Conservation (phyloP, 2,888 invertebrate genomes). For the Thymelicus sylvestris region DNA sequence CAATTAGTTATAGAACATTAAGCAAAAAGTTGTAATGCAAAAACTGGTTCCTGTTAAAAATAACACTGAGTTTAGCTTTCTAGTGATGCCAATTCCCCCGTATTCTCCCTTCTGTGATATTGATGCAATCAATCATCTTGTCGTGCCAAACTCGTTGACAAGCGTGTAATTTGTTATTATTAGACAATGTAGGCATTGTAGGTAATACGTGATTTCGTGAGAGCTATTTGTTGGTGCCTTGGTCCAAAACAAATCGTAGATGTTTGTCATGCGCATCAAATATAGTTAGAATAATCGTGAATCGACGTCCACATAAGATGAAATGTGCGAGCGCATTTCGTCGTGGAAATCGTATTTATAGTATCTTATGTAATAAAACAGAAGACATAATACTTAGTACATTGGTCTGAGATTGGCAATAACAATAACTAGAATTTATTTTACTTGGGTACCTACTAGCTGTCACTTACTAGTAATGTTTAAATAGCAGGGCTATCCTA, state of each 20-base stretch:
- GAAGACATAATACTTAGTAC: no score
- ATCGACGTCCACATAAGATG: constrained; percentile 13
- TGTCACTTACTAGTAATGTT: no score
- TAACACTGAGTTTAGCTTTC: no score
- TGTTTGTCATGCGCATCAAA: constrained; percentile 60
- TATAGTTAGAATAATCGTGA: constrained; percentile 34
- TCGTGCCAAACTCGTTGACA: constrained; percentile 41
- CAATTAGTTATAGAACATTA: no score
- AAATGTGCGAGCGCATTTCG: constrained; percentile 54
- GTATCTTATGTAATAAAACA: not conserved
- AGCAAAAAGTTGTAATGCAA: no score
- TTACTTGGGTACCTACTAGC: no score
- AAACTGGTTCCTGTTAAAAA: no score
- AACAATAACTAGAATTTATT: no score
- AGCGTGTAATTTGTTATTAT: constrained; percentile 46
- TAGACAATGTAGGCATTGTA: constrained; percentile 29
- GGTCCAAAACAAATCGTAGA: constrained; percentile 56
- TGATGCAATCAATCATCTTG: constrained; percentile 15
- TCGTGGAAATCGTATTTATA: not conserved
- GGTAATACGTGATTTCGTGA: constrained; percentile 39
- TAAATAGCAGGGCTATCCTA: no score
- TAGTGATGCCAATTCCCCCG: no score
- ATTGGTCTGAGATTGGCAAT: no score
- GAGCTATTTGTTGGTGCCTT: constrained; percentile 51
- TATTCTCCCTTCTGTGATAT: not conserved